These are phyloP conservation scores for Grapholita molesta DNA, from an alignment of 1,140 invertebrate genomes.

Conservation along the genomic window DNA sequence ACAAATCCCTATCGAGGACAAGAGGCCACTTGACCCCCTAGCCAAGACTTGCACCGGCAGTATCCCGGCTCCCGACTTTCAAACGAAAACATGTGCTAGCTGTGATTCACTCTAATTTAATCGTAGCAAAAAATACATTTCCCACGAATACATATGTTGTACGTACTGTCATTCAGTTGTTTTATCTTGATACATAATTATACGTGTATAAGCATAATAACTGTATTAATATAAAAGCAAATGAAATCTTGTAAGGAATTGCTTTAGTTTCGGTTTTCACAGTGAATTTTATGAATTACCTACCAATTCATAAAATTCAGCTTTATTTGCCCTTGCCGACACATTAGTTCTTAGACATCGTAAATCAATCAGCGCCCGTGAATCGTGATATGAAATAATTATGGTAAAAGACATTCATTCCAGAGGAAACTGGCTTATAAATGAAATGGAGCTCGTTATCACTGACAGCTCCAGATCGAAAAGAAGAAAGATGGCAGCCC, in stretches of 20 bases:
- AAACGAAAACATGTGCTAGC: conserved; percentile 21
- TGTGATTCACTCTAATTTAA: neutral
- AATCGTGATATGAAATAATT: conserved; percentile 10
- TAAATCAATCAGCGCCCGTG: neutral
- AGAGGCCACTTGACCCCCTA: conserved; percentile 55
- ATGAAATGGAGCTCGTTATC: conserved; percentile 44
- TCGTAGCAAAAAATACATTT: neutral
- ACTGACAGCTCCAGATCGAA: conserved; percentile 42
- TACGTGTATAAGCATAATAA: too few species aligned
- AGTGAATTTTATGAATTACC: too few species aligned
- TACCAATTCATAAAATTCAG: neutral
- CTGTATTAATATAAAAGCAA: too few species aligned
- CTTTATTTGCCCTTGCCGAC: neutral
- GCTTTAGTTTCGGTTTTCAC: too few species aligned
- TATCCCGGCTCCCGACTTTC: conserved; percentile 27
- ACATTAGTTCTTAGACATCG: neutral
- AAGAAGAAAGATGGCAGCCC: conserved; percentile 44
- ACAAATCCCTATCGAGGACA: conserved; percentile 51
- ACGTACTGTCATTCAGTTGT: too few species aligned
- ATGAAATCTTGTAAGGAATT: too few species aligned
- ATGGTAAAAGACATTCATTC: conserved; percentile 13
- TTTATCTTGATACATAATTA: too few species aligned
- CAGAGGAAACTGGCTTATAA: conserved; percentile 32
- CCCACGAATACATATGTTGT: neutral
- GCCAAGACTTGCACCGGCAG: conserved; percentile 21